phyloP scores from a whole-genome alignment of 2,797 vertebrate species.

The Syngnathus rostellatus region DNA sequence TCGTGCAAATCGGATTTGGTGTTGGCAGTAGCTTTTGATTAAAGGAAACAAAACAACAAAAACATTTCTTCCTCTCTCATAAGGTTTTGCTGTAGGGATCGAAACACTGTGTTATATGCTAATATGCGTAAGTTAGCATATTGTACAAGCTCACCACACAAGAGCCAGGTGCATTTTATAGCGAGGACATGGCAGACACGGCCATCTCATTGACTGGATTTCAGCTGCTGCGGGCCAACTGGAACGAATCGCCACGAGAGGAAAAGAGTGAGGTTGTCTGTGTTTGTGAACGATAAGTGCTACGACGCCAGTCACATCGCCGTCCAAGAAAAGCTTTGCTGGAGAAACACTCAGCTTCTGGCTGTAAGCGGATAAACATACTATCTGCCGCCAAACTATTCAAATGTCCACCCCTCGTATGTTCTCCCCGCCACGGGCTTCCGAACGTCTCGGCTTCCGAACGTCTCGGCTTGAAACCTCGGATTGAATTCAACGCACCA shows the following conservation, averaged over 20 bases:
- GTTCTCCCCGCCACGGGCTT: background rate
- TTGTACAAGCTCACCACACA: no score
- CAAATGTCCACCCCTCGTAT: background rate
- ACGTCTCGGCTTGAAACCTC: background rate
- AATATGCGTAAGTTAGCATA: no score
- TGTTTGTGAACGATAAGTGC: conserved; percentile 1
- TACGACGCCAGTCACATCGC: background rate
- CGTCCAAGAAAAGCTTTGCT: background rate
- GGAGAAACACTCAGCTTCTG: background rate
- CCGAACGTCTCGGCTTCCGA: background rate
- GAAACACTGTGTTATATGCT: no score
- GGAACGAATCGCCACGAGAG: background rate
- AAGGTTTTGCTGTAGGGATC: no score
- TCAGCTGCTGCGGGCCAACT: background rate
- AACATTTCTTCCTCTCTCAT: no score
- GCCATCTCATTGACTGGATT: background rate
- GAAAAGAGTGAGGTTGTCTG: background rate
- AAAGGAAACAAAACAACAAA: no score
- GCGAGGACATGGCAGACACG: background rate
- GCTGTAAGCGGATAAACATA: background rate
- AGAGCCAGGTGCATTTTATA: no score
- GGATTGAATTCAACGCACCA: background rate
- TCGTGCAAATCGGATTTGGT: no score
- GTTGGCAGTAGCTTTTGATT: no score
- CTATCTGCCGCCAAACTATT: background rate